A percentile compares a stretch with the other conserved stretches of the same genome.
phyloP scores from a whole-genome alignment of 2,888 invertebrate species.

The Sphaerophoria rueppellii region DNA sequence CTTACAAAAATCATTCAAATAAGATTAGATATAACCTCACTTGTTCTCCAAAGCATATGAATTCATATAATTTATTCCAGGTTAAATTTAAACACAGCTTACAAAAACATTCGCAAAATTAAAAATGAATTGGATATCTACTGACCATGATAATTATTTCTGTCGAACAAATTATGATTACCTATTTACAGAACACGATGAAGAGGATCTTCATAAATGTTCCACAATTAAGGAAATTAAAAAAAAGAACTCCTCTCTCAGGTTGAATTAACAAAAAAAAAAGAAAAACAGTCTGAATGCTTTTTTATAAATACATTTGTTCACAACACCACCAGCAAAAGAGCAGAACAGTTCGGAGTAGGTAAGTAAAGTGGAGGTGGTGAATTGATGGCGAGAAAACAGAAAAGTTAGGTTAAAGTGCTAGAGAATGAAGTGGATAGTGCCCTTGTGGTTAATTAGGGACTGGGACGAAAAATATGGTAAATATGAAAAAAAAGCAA shows the following conservation, averaged over 20 bases:
- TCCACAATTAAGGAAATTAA: conserved; percentile 36
- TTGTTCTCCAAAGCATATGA: not conserved
- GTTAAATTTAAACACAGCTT: too few species aligned
- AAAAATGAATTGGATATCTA: not conserved
- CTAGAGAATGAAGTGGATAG: conserved; percentile 56
- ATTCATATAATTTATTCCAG: too few species aligned
- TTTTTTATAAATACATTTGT: too few species aligned
- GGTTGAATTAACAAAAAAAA: not conserved
- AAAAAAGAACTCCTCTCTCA: conserved; percentile 13
- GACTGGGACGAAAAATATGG: conserved; percentile 11
- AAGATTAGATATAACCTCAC: too few species aligned
- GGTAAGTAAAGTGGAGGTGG: not conserved
- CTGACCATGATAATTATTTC: not conserved
- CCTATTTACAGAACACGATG: not conserved
- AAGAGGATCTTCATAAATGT: conserved; percentile 8
- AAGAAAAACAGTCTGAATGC: not conserved
- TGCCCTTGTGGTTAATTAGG: conserved; percentile 70
- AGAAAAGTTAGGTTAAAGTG: conserved; percentile 8
- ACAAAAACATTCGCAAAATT: too few species aligned
- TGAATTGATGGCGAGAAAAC: not conserved
- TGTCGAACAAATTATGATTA: conserved; percentile 3
- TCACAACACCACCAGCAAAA: not conserved
- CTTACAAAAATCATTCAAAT: too few species aligned
- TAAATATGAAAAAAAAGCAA: conserved; percentile 13
- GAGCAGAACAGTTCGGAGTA: not conserved